These are phyloP conservation scores for Arctia plantaginis DNA, from an alignment of 2,888 invertebrate genomes.

Conservation along the genomic window DNA sequence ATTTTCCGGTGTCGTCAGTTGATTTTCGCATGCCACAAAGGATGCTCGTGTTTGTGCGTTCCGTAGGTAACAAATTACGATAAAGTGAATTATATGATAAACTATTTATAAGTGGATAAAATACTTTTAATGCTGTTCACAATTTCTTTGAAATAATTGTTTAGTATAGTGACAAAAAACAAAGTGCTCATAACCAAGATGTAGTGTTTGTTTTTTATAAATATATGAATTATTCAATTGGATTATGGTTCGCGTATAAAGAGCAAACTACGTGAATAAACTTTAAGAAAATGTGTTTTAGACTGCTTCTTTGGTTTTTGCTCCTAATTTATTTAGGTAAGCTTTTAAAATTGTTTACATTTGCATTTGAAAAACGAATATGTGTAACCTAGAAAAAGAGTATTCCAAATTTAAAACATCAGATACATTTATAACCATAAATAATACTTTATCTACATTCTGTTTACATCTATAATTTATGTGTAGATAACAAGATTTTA, in stretches of 20 bases:
- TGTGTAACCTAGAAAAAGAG: neutral
- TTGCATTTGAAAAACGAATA: slow-evolving; percentile 5
- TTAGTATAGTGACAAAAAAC: slow-evolving; percentile 7
- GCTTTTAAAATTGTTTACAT: slow-evolving; percentile 25
- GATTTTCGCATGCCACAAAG: slow-evolving; percentile 26
- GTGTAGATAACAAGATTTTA: neutral
- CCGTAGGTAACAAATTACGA: slow-evolving; percentile 30
- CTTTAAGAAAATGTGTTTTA: slow-evolving; percentile 55
- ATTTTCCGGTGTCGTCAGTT: slow-evolving; percentile 40
- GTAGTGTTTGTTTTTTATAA: slow-evolving; percentile 20
- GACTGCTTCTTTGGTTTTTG: slow-evolving; percentile 51
- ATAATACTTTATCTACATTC: neutral
- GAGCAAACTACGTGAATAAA: slow-evolving; percentile 19
- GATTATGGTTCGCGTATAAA: slow-evolving; percentile 29
- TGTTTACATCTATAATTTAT: neutral
- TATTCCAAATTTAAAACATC: neutral
- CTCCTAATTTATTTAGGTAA: slow-evolving; percentile 61
- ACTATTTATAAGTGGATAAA: slow-evolving; percentile 19
- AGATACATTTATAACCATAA: neutral
- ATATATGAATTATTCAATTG: slow-evolving; percentile 12
- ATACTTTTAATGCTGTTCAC: slow-evolving; percentile 15
- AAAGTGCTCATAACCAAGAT: slow-evolving; percentile 21
- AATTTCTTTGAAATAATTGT: slow-evolving; percentile 12
- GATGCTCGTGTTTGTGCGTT: slow-evolving; percentile 25
- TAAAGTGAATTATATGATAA: slow-evolving; percentile 21